These are phyloP conservation scores for Chalcis sispes DNA, from an alignment of 2,888 invertebrate genomes.

Conservation along the genomic window DNA sequence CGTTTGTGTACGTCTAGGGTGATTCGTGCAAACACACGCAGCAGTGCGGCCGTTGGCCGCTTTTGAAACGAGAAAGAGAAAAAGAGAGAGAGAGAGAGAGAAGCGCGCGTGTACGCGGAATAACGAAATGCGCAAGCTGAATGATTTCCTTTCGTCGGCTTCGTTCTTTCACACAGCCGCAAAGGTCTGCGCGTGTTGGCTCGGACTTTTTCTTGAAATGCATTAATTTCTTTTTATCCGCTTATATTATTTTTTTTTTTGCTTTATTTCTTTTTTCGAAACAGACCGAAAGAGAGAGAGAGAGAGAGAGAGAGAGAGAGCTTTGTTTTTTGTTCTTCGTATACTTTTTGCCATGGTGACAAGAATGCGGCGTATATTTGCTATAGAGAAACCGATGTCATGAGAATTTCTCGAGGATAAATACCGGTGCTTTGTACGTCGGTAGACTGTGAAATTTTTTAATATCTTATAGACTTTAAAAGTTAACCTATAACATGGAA, in stretches of 20 bases:
- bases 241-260: slow-evolving; percentile 3
- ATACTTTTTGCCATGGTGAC: not conserved
- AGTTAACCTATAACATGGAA: too few relatives aligned
- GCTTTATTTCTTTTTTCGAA: not conserved
- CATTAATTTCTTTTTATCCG: slow-evolving; percentile 28
- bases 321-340: not conserved
- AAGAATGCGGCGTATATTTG: not conserved
- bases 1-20: slow-evolving; percentile 43
- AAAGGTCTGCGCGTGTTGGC: too few relatives aligned
- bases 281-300: too few relatives aligned
- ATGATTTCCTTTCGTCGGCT: slow-evolving; percentile 28
- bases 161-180: not conserved
- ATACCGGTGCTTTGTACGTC: too few relatives aligned
- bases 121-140: slow-evolving; percentile 43
- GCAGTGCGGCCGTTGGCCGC: slow-evolving; percentile 33
- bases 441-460: too few relatives aligned
- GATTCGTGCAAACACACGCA: slow-evolving; percentile 35
- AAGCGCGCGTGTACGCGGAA: slow-evolving; percentile 3
- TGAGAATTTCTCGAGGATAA: not conserved
- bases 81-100: not conserved
- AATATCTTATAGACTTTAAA: too few relatives aligned
- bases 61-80: slow-evolving; percentile 13
- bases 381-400: not conserved
- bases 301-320: too few relatives aligned
- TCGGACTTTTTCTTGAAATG: slow-evolving; percentile 30